These are phyloP conservation scores for Epinotia nisella DNA, from an alignment of 2,888 invertebrate genomes.

Conservation along the genomic window DNA sequence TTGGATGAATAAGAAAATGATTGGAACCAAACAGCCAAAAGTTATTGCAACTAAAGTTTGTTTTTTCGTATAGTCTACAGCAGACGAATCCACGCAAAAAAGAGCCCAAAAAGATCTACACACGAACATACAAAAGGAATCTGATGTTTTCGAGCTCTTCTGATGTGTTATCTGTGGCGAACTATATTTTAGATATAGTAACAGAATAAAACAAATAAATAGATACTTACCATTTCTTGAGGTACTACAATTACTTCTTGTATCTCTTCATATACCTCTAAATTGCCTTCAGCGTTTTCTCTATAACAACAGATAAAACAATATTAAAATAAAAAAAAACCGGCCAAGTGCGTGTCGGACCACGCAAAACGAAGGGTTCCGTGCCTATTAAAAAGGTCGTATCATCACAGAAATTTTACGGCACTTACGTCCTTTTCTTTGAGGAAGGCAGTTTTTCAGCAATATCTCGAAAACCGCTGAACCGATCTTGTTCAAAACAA, in stretches of 20 bases:
- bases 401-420: too few relatives aligned
- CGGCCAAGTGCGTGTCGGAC: too few relatives aligned
- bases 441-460: too few relatives aligned
- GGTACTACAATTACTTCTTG: conserved; percentile 78
- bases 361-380: too few relatives aligned
- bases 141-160: neutral
- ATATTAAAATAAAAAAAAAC: conserved; percentile 23
- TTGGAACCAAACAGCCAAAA: too few relatives aligned
- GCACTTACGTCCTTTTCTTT: too few relatives aligned
- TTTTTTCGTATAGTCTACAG: neutral
- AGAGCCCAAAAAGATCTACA: neutral
- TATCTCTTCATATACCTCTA: conserved; percentile 83
- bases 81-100: neutral
- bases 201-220: neutral
- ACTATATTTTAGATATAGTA: neutral
- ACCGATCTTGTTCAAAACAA: too few relatives aligned
- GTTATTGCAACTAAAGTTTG: neutral
- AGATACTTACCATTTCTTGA: conserved; percentile 70
- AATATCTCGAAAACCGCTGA: too few relatives aligned
- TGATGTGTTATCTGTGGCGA: neutral
- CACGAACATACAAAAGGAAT: neutral
- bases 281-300: conserved; percentile 79
- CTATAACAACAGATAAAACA: conserved; percentile 58
- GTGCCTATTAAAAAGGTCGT: too few relatives aligned
- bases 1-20: neutral